Base-by-base conservation (phyloP, 2,113 vertebrate genomes). In the Pleuronectes platessa region DNA sequence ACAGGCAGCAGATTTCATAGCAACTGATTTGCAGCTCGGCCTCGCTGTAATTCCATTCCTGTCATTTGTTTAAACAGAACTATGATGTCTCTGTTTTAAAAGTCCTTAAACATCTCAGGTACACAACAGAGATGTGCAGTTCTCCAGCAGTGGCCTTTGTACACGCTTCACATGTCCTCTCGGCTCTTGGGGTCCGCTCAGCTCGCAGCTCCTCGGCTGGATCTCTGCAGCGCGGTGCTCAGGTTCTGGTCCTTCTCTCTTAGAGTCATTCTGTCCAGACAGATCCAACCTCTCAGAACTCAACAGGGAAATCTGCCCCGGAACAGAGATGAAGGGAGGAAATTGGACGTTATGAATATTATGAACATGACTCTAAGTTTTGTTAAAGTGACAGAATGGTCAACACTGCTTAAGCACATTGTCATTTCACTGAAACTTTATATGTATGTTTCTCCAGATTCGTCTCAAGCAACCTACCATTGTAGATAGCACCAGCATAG, bases 251-350 rank as follows among this genome's bases (percentile, higher is more conserved):
- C 56, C 27, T 24, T 8, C 42, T 12, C 35, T 20, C 20, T 40
- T 15, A 9, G 21, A 60, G 4, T 24, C 69, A 66, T 76, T 58
- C 31, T 72, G 45, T 61, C 60, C 26, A 23, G 49, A 21, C 61
- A 21, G 55, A 13, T 40, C 23, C 8, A 17, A 24, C 67, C 31
- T 40, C 62, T 74, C 12, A 10, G 45, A 31, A 23, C 11, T 47
- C 58, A 73, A 21, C 61, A 56, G 1, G 55, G 37, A 49, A 61
- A 69, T 68, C 56, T 54, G 23, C 60, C 37, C 14, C 21, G 35
- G 64, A 70, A 78, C 58, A 84, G 4, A 55, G 9, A 76, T 20
- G n/a, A 70, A 51, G 20, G 74, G n/a, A 85, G 10, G 23, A 37
- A 15, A 18, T 7, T 1, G n/a, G 2, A 51, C 13, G 53, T 84